Evolutionary conservation across 2,797 vertebrate genomes (phyloP), one percentile per base, ranked within the genome.

Genomic region (Cynopterus sphinx): DNA sequence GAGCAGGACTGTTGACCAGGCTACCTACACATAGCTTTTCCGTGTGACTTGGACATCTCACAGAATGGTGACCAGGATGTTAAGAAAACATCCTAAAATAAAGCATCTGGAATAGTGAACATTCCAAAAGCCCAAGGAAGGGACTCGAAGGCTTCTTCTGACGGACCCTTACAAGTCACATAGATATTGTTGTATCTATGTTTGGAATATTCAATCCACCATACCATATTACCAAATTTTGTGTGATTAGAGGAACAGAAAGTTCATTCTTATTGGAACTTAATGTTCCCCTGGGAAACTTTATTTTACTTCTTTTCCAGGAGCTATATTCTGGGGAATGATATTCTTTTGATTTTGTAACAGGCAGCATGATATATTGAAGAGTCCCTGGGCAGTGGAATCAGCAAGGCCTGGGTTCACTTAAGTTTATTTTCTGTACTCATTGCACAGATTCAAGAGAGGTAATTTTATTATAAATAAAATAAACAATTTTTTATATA

Each of bases 371-470:
- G 46, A 74, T 33, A 49, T 59, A 94, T 33, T 85, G n/a, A 36
- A 85, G 13, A 94, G 68, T 33, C 39, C 22, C 21, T 36, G 46
- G 59, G 51, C 22, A 67, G 6, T 71, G 67, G 36, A 86, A 21
- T 68, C 74, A 87, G 73, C 33, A 88, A 94, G 55, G 5, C 24
- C 67, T 57, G 13, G 13, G 17, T 74, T 87, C n/a, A 33, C 78
- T 92, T 93, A 86, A 86, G 63, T 79, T 94, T 71, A 26, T 78
- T 96, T 85, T 96, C 41, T 86, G 36, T 77, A 82, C 61, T 87
- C 68, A 82, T 51, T 86, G 90, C 1, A 94, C n/a, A 73, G 83
- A 61, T 75, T 55, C 17, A 94, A 94, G n/a, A 67, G 46, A 87
- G 16, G n/a, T 4, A 70, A 79, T 82, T 95, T 92, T 77, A 79